Conservation (phyloP, 2,797 vertebrate genomes). For the Columba guinea region DNA sequence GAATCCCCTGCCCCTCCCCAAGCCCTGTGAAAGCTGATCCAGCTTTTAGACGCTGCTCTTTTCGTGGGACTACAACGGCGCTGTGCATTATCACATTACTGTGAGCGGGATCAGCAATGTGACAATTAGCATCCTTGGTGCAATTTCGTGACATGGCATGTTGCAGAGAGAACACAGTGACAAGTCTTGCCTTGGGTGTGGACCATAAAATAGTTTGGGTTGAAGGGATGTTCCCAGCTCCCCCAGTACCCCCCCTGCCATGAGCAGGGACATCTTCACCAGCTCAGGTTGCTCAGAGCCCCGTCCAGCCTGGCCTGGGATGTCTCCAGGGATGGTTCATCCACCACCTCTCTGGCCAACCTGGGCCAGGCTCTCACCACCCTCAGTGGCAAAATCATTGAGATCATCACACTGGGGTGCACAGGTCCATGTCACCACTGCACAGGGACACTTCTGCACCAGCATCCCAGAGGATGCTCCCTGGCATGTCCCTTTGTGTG, state of each 20-base stretch:
- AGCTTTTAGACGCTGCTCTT: background rate
- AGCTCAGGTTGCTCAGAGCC: no score
- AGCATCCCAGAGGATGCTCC: background rate
- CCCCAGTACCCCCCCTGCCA: no score
- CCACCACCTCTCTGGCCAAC: no score
- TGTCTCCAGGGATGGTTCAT: no score
- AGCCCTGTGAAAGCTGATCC: background rate
- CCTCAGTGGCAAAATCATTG: no score
- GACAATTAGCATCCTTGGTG: background rate
- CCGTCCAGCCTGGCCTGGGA: no score
- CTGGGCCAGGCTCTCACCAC: no score
- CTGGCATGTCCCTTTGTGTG: fast-evolving
- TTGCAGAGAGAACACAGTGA: fast-evolving
- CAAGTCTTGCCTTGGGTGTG: background rate
- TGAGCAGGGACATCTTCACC: no score
- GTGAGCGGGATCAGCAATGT: background rate
- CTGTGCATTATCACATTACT: background rate
- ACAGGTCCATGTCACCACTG: background rate
- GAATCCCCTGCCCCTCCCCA: background rate
- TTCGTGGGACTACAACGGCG: background rate
- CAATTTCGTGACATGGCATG: fast-evolving
- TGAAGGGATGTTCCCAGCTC: no score
- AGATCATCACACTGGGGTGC: background rate
- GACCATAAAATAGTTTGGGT: no score
- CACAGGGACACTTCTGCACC: background rate